Base-by-base conservation (phyloP, 1,140 invertebrate species). In the Pristionchus pacificus region DNA sequence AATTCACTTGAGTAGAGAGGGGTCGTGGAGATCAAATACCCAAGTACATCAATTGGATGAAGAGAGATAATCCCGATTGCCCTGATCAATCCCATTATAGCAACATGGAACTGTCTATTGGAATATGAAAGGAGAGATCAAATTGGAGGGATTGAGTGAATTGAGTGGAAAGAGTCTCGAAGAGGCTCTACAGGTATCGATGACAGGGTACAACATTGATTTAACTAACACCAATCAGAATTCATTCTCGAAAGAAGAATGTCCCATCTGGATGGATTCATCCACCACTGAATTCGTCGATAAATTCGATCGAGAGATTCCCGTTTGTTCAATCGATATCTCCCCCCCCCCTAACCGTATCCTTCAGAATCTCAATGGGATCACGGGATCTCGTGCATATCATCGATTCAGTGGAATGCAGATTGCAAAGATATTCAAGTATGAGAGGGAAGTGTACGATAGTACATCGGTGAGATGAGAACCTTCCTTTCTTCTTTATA, bases 211-310 rank as follows among this genome's bases (percentile, higher is more conserved):
- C 19, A 31, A 67, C 30, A 2, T 24, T 29, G 15, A 59, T 55
- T 24, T 68, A 24, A 49, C 1, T 28, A 25, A 14, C 30, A 10
- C 15, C 58, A 68, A 32, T 57, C 58, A 71, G 84, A 78, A 82
- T 67, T 76, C 77, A 19, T 97, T 97, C 85, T 89, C 91, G 15
- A 78, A 92, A 1, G 84, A 87, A 0, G 88, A 92, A 67, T 92
- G 92, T n/a, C 95, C 95, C 0, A 89, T 95, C 31, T 98, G 95
- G 95, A 95, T 95, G 93, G 94, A 97, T 85, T 90, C 91, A 0
- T 94, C 92, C 74, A 97, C 94, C 0, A 88, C 87, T 0, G 85
- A 88, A 59, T 89, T 95, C 77, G 97, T 94, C 83, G 83, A 86
- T 59, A 84, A 89, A 68, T 83, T 97, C 57, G 93, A 97, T 84